phyloP scores from a whole-genome alignment of 2,888 invertebrate species.

The Salpingus planirostris region DNA sequence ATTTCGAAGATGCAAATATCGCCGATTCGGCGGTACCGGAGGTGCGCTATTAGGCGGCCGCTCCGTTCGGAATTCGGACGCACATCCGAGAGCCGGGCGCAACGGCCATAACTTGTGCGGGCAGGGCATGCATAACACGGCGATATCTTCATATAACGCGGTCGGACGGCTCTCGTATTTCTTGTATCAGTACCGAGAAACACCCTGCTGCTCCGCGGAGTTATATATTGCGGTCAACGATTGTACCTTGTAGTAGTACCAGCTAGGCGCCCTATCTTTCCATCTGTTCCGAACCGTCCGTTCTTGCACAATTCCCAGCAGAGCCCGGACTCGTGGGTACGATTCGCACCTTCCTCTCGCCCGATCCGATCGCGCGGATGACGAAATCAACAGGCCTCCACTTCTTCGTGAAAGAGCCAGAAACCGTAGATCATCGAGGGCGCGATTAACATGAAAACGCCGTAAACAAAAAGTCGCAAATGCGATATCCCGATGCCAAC shows the following conservation, averaged over 20 bases:
- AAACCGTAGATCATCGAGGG: too few relatives aligned
- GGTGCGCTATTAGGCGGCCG: background rate
- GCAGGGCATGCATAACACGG: conserved; percentile 36
- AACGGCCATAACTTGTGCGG: conserved; percentile 33
- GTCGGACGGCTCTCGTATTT: conserved; percentile 41
- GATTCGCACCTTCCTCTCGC: too few relatives aligned
- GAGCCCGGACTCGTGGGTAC: too few relatives aligned
- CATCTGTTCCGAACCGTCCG: conserved; percentile 18
- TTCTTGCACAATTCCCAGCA: too few relatives aligned
- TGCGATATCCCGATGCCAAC: conserved; percentile 36
- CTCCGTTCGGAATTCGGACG: conserved; percentile 5
- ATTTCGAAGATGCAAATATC: too few relatives aligned
- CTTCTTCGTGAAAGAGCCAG: too few relatives aligned
- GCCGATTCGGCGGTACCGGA: too few relatives aligned
- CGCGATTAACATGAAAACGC: conserved; percentile 32
- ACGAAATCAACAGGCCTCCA: too few relatives aligned
- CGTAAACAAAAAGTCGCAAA: conserved; percentile 35
- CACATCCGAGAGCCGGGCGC: conserved; percentile 14
- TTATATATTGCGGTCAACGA: conserved; percentile 38
- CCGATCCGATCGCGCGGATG: too few relatives aligned
- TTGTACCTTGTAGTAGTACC: conserved; percentile 36
- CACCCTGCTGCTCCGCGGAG: conserved; percentile 39
- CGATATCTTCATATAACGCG: conserved; percentile 42
- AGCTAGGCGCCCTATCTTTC: conserved; percentile 35
- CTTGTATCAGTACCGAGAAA: conserved; percentile 42